Evolutionary conservation across 2,797 vertebrate genomes (phyloP).

Genomic region (Silurus lanzhouensis): DNA sequence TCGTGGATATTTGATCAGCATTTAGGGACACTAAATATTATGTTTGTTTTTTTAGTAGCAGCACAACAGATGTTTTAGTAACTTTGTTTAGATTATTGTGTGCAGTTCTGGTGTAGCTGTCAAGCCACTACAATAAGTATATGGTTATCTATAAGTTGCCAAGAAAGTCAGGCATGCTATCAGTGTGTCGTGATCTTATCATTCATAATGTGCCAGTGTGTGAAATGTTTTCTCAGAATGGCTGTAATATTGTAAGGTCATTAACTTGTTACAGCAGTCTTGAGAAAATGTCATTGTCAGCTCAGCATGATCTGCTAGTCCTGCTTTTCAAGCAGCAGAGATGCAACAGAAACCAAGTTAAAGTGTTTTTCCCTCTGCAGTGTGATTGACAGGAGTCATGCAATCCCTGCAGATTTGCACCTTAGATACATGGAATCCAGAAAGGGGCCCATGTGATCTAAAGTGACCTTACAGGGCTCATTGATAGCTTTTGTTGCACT

Average conservation of each 20-base stretch:
- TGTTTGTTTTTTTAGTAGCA: not conserved
- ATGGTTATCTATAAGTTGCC: slow-evolving; percentile 45
- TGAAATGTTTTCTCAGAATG: slow-evolving; percentile 63
- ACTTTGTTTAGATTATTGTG: not conserved
- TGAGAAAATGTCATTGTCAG: slow-evolving; percentile 68
- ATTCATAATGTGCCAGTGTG: slow-evolving; percentile 63
- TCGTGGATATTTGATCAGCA: not conserved
- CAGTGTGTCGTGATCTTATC: slow-evolving; percentile 47
- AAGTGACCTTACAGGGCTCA: slow-evolving; percentile 65
- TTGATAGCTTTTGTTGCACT: slow-evolving; percentile 68
- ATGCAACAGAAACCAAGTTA: slow-evolving; percentile 65
- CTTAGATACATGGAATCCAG: slow-evolving; percentile 69
- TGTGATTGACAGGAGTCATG: slow-evolving; percentile 78
- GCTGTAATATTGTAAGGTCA: slow-evolving; percentile 67
- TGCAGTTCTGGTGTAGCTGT: not conserved
- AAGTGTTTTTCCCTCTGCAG: slow-evolving; percentile 58
- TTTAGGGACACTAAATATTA: not conserved
- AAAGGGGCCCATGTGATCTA: slow-evolving; percentile 56
- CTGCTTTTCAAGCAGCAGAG: slow-evolving; percentile 54
- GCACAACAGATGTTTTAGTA: not conserved
- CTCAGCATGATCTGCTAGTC: slow-evolving; percentile 56
- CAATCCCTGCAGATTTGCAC: slow-evolving; percentile 74
- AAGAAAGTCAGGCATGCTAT: slow-evolving; percentile 33
- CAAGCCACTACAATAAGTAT: slow-evolving; percentile 21
- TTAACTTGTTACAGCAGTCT: slow-evolving; percentile 71